Evolutionary conservation across 2,888 invertebrate genomes (phyloP).

Genomic region (Cetonia aurata): DNA sequence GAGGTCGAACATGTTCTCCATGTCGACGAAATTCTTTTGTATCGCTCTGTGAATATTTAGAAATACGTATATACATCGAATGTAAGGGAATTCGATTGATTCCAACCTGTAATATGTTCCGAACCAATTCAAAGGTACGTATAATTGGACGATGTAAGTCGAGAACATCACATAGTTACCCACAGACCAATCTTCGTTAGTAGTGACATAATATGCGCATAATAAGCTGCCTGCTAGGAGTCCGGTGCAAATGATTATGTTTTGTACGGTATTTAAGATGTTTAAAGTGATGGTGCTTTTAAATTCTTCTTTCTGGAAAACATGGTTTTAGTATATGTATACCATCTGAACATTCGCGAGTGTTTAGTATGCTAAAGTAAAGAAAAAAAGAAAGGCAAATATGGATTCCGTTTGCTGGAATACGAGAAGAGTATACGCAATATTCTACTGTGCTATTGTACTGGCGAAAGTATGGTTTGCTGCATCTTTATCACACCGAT

Average conservation of each 20-base stretch:
- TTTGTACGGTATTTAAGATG: slow-evolving; percentile 92
- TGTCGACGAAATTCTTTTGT: slow-evolving; percentile 97
- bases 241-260: slow-evolving; percentile 88
- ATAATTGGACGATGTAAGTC: slow-evolving; percentile 93
- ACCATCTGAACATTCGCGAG: too few species aligned
- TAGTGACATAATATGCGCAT: slow-evolving; percentile 82
- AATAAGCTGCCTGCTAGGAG: slow-evolving; percentile 88
- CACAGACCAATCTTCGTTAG: slow-evolving; percentile 77
- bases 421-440: too few species aligned
- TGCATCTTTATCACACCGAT: too few species aligned
- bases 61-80: slow-evolving; percentile 5
- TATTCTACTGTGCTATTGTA: too few species aligned
- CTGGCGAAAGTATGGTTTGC: too few species aligned
- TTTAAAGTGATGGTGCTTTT: slow-evolving; percentile 87
- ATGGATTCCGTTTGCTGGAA: too few species aligned
- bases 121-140: slow-evolving; percentile 97
- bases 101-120: slow-evolving; percentile 94
- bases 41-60: slow-evolving; percentile 78
- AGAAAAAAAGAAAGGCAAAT: too few species aligned
- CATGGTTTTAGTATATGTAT: slow-evolving; percentile 47
- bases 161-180: slow-evolving; percentile 98
- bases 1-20: slow-evolving; percentile 99
- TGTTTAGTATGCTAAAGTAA: background rate
- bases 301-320: slow-evolving; percentile 87
- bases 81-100: background rate